phyloP scores from a whole-genome alignment of 2,797 vertebrate genomes.

The Lutjanus campechanus region DNA sequence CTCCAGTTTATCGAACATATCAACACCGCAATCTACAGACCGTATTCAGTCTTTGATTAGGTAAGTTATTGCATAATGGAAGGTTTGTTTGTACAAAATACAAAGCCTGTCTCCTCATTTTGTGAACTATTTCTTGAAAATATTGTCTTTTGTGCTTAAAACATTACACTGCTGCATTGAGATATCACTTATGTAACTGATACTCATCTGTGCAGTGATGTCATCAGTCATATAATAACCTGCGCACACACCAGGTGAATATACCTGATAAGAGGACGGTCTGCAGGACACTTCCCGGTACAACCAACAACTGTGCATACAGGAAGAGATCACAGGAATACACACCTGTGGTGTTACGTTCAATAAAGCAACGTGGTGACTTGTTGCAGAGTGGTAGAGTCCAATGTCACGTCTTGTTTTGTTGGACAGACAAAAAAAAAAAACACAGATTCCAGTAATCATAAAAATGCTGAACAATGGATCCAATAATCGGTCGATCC shows the following conservation, averaged over 20 bases:
- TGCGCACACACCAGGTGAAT: conserved; percentile 24
- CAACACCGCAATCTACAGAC: background rate
- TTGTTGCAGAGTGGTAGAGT: background rate
- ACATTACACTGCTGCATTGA: background rate
- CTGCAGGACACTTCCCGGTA: conserved; percentile 43
- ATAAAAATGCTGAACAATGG: too few species aligned
- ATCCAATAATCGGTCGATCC: too few species aligned
- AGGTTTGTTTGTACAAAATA: background rate
- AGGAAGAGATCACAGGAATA: conserved; percentile 11
- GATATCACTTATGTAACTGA: conserved; percentile 20
- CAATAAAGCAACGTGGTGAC: background rate
- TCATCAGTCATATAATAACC: background rate
- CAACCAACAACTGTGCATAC: conserved; percentile 19
- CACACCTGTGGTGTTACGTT: conserved; percentile 12
- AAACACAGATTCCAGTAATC: too few species aligned
- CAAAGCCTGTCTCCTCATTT: background rate
- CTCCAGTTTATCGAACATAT: background rate
- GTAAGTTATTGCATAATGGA: background rate
- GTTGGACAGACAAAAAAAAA: background rate
- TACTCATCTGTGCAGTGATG: conserved; percentile 5
- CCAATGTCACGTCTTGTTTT: background rate
- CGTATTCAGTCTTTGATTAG: background rate
- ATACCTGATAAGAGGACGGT: conserved; percentile 52
- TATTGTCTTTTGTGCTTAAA: background rate
- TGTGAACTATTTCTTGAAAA: background rate